These are phyloP conservation scores for Stenoptilia bipunctidactyla DNA, from an alignment of 2,888 invertebrate genomes.

Conservation along the genomic window DNA sequence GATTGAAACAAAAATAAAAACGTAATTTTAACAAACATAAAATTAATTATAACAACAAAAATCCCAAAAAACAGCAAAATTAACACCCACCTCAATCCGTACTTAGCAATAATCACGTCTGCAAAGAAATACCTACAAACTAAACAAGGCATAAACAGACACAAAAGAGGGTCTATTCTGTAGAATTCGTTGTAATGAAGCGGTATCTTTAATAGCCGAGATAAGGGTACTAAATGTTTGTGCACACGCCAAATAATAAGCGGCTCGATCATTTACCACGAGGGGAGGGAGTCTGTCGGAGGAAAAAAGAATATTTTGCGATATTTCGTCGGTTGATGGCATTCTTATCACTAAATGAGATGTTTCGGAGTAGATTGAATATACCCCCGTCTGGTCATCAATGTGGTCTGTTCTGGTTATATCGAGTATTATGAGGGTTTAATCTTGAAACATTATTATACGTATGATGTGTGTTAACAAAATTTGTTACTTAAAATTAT, in stretches of 20 bases:
- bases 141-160: slow-evolving; percentile 5
- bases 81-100: not conserved
- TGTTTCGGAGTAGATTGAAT: slow-evolving; percentile 47
- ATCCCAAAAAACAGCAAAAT: not conserved
- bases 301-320: slow-evolving; percentile 44
- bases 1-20: too few species aligned
- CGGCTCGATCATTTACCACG: slow-evolving; percentile 56
- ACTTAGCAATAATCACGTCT: not conserved
- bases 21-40: too few species aligned
- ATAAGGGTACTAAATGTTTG: slow-evolving; percentile 69
- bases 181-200: slow-evolving; percentile 54
- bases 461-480: too few species aligned
- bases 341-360: slow-evolving; percentile 43
- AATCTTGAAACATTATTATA: too few species aligned
- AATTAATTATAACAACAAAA: not conserved
- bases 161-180: slow-evolving; percentile 28
- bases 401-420: slow-evolving; percentile 5
- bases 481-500: too few species aligned
- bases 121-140: not conserved
- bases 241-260: slow-evolving; percentile 70
- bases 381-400: slow-evolving; percentile 15
- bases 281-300: slow-evolving; percentile 40
- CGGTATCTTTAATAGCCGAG: slow-evolving; percentile 66
- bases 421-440: too few species aligned
- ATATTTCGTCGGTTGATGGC: slow-evolving; percentile 22